Evolutionary conservation across 2,888 invertebrate species (phyloP).

Genomic region (Autographa pulchrina): DNA sequence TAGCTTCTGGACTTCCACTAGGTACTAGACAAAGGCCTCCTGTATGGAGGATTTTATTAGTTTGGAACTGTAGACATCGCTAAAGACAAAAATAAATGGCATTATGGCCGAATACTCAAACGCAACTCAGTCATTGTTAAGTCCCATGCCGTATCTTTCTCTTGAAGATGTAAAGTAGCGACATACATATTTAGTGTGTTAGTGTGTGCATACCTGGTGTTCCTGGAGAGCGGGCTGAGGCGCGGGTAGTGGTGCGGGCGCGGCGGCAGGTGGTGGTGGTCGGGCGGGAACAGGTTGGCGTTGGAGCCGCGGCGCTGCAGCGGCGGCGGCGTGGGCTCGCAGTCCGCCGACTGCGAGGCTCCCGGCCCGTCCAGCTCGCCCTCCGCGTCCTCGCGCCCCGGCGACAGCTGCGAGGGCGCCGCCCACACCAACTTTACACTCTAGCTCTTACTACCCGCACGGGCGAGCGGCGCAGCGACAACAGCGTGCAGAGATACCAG

Average conservation of each 20-base stretch:
- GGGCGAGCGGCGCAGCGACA: slow-evolving; percentile 23
- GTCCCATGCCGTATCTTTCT: too few relatives aligned
- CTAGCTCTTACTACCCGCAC: slow-evolving; percentile 54
- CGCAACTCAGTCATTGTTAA: too few relatives aligned
- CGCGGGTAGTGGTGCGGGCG: slow-evolving; percentile 90
- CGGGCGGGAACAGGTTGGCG: slow-evolving; percentile 95
- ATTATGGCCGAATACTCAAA: too few relatives aligned
- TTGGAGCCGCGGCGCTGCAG: slow-evolving; percentile 95
- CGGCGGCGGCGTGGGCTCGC: slow-evolving; percentile 97
- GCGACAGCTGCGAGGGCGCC: slow-evolving; percentile 91
- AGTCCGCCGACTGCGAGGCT: slow-evolving; percentile 97
- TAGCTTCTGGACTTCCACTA: too few relatives aligned
- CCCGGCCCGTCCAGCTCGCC: slow-evolving; percentile 96
- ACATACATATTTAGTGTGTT: too few relatives aligned
- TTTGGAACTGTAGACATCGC: too few relatives aligned
- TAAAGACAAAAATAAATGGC: too few relatives aligned
- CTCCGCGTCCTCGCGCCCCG: slow-evolving; percentile 95
- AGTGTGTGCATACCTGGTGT: slow-evolving; percentile 80
- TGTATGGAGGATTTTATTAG: too few relatives aligned
- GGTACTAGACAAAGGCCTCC: too few relatives aligned
- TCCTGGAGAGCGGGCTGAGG: slow-evolving; percentile 95
- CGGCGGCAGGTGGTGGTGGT: slow-evolving; percentile 84
- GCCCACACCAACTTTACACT: slow-evolving; percentile 62
- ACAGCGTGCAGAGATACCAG: too few relatives aligned
- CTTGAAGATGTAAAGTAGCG: not conserved